Evolutionary conservation across 2,888 invertebrate species (phyloP), one percentile per base, ranked within the genome.

Genomic region (Sesia bembeciformis): DNA sequence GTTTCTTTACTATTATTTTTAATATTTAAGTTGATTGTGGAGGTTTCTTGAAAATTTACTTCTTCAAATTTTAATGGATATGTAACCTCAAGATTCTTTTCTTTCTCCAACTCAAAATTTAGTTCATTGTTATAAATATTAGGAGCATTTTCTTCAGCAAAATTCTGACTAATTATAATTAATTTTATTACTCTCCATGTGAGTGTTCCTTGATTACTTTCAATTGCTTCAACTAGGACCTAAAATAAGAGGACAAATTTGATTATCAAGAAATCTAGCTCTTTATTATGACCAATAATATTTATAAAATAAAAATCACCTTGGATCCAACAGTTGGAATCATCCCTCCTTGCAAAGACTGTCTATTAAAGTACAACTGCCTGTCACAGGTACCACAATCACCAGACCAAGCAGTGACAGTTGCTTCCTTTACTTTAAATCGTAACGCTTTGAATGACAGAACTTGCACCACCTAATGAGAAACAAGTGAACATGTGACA

Each of bases 221-320:
- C 95, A 64, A 95, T 93, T 2, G 92, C 90, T 71, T 95, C 93
- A 4, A 91, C 90, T 55, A 90, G 71, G 3, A 94, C 84, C 90
- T 90, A 70, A 53, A 74, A 72, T n/a, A 63, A 55, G 23, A 23
- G 23, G 1, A 23, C 23, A 55, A 49, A n/a, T 7, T 49, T 8
- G 8, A 49, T n/a, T n/a, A n/a, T 49, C 7, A 49, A 49, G 23
- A 8, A 49, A 49, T n/a, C 23, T 49, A 8, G 23, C 23, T 23
- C 23, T 23, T 23, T 23, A 23, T 23, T 23, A 23, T 23, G 2
- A 23, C 23, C 1, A 23, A 23, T 23, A 23, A 23, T 23, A 23
- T 23, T 23, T 23, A 23, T 23, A 23, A 8, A 46, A 46, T 4
- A 46, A 46, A 46, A 8, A 3, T 8, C 70, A 90, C 94, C 74